Base-by-base conservation (phyloP, 1,140 invertebrate genomes). In the Pogonognathellus flavescens region DNA sequence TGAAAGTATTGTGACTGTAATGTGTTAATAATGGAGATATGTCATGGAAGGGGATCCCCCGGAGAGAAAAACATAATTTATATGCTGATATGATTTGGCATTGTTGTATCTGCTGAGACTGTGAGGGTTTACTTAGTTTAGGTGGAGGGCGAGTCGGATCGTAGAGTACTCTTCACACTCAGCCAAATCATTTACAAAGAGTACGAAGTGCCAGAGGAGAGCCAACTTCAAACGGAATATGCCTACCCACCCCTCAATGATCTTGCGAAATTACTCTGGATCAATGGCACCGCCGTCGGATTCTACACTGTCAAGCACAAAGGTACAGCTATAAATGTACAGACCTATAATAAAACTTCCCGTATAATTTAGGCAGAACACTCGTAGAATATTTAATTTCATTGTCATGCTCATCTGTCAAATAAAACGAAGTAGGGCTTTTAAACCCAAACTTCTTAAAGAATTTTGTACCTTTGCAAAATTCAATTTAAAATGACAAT, bases 291-390 rank as follows among this genome's bases (percentile, higher is more conserved):
- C 31, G 89, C 89, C 41, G 80, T 89, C 22, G 89, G 89, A 76
- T 90, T 89, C 82, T 90, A 89, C 82, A 88, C 87, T 59, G 82
- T 89, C 22, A 90, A 89, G 85, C 85, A 82, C 11, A 89, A 89
- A 89, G 89, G 89, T 90, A 84, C 50, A 66, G 1, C 1, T 55
- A 55, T 55, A 14, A 55, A 11, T 55, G 11, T 55, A 55, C 31
- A 41, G 1, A 41, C 16, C 53, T 55, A 2, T 55, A 14, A 55
- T 55, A 55, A 11, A 55, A 55, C 53, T 55, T 55, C 53, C 10
- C 53, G 2, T 16, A 55, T 14, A 55, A 16, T 41, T 41, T 41
- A 41, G 31, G 6, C 31, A 41, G 2, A 6, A 41, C 31, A 41
- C 31, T 41, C 31, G 2, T 41, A 41, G 31, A 1, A 41, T 41